Base-by-base conservation (phyloP, 2,113 vertebrate species). In the Lophochroa leadbeateri region DNA sequence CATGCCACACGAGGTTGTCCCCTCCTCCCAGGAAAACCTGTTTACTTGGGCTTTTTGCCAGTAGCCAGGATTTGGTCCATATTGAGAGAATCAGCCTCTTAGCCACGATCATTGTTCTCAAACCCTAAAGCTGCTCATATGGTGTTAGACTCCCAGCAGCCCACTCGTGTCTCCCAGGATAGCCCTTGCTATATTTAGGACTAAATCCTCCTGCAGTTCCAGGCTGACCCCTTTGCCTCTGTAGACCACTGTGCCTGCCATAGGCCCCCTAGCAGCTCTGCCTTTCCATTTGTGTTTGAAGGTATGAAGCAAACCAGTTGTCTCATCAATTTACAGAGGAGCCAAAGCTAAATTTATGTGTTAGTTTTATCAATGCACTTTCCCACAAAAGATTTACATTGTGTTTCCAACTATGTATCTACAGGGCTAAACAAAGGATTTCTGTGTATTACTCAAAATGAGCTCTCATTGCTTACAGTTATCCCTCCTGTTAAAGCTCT, bases 341-440 rank as follows among this genome's bases (percentile, higher is more conserved):
- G 86, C 53, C 49, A 37, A 21, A 76, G 86, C 92, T 94, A 74
- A 92, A 91, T 89, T 87, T 94, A 93, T 89, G 74, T 94, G 77
- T 85, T 92, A 82, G 74, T 94, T 92, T 93, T 91, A 94, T 91
- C 94, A 89, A 50, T 67, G 81, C 37, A 28, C 78, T 92, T 93
- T 79, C 67, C 71, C 74, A 17, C 14, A 28, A 82, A 95, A 95
- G 91, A 94, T 97, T 97, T 96, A 96, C 88, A n/a, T 82, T 91
- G 58, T 68, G 58, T 94, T 96, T 93, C 83, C 41, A 92, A 87
- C 88, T 95, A 47, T 63, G 86, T 96, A 91, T 96, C 96, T 97
- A 95, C 92, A 92, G 94, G 95, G 94, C 92, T 97, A 97, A 96
- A 96, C 95, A 96, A 96, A 95, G 80, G 90, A 95, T 96, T 95